Conservation (phyloP, 2,797 vertebrate genomes). For the Tenualosa thibaudeaui region DNA sequence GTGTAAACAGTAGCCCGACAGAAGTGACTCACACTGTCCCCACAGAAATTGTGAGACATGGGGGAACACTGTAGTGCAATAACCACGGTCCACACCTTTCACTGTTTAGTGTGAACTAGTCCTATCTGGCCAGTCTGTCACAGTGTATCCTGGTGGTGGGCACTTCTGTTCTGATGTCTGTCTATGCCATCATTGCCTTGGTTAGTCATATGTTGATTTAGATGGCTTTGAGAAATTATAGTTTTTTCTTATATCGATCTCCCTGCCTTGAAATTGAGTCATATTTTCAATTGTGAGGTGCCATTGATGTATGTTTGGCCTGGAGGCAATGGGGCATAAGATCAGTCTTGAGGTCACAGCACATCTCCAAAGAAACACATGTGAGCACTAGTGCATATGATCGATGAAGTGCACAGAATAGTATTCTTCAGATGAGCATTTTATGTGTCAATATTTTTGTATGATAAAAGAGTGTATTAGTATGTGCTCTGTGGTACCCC, state of each 20-base stretch:
- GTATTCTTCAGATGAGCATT: background rate
- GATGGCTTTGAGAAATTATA: background rate
- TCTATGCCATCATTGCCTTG: conserved; percentile 12
- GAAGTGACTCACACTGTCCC: background rate
- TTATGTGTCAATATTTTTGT: background rate
- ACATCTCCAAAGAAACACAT: background rate
- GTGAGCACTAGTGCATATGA: background rate
- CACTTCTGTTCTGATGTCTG: background rate
- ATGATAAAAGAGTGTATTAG: background rate
- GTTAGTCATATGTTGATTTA: background rate
- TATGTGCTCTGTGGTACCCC: background rate
- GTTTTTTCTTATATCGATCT: background rate
- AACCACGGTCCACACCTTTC: background rate
- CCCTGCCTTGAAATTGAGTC: background rate
- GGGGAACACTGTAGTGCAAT: background rate
- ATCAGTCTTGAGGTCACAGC: background rate
- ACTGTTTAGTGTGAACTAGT: background rate
- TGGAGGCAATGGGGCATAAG: background rate
- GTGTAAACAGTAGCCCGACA: background rate
- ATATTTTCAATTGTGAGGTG: background rate
- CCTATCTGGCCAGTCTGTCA: background rate
- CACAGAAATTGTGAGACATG: background rate
- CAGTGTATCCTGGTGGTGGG: background rate
- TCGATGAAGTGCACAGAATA: background rate
- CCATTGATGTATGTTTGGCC: background rate